phyloP scores from a whole-genome alignment of 2,888 invertebrate genomes.

The Unio pictorum region DNA sequence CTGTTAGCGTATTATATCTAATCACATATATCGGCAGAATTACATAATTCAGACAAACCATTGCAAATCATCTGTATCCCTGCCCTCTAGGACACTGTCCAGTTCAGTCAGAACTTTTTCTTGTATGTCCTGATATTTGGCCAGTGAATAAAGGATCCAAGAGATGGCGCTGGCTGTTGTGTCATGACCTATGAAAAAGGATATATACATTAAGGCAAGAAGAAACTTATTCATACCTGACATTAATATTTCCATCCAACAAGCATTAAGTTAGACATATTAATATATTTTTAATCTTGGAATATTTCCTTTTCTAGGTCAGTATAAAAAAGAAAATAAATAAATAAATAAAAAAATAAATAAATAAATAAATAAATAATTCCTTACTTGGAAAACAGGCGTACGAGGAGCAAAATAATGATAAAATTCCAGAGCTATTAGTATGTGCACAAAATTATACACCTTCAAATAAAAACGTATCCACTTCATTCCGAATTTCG shows the following conservation, averaged over 20 bases:
- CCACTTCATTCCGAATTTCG: slow-evolving; percentile 53
- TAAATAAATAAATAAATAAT: too few relatives aligned
- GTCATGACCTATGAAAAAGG: slow-evolving; percentile 31
- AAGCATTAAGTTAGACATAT: too few relatives aligned
- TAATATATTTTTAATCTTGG: too few relatives aligned
- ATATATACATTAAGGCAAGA: not conserved
- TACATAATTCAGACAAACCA: not conserved
- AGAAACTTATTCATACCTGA: too few relatives aligned
- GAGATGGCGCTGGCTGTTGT: slow-evolving; percentile 38
- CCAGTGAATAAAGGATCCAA: slow-evolving; percentile 36
- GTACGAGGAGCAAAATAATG: too few relatives aligned
- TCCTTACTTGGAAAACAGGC: too few relatives aligned
- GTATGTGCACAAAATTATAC: not conserved
- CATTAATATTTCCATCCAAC: too few relatives aligned
- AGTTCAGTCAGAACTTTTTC: slow-evolving; percentile 5
- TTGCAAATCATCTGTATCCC: not conserved
- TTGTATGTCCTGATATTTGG: slow-evolving; percentile 28
- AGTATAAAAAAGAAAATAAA: too few relatives aligned
- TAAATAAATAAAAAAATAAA: too few relatives aligned
- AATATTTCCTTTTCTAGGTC: too few relatives aligned
- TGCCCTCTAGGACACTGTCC: slow-evolving; percentile 2
- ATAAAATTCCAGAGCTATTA: too few relatives aligned
- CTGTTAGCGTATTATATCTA: not conserved
- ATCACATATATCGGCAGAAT: too few relatives aligned
- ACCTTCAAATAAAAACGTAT: slow-evolving; percentile 46